Percentiles rank a stretch among this genome's conserved stretches.
Evolutionary conservation across 1,140 invertebrate species (phyloP).

Genomic region (Scaptomyza pallida): DNA sequence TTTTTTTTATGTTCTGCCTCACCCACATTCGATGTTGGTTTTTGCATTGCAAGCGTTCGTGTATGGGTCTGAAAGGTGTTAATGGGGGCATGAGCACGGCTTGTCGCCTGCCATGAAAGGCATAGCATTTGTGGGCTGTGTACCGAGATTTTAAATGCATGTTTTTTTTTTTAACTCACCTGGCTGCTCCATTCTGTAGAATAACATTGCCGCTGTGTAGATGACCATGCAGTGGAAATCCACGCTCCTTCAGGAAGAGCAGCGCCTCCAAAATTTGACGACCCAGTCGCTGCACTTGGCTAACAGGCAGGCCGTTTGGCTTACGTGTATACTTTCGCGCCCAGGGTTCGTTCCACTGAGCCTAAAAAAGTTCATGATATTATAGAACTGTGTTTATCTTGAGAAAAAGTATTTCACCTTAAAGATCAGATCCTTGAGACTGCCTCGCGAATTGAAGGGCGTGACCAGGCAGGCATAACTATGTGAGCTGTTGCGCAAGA

Average conservation of each 20-base stretch:
- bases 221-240: slow-evolving; percentile 93
- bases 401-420: slow-evolving; percentile 85
- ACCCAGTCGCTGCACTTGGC: slow-evolving; percentile 93
- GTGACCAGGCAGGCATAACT: slow-evolving; percentile 89
- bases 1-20: slow-evolving; percentile 53
- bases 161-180: slow-evolving; percentile 80
- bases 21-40: slow-evolving; percentile 52
- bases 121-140: slow-evolving; percentile 16
- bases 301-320: slow-evolving; percentile 88
- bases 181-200: slow-evolving; percentile 94
- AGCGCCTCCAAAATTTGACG: slow-evolving; percentile 94
- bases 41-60: no score
- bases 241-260: slow-evolving; percentile 93
- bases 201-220: slow-evolving; percentile 96
- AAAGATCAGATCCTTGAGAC: slow-evolving; percentile 95
- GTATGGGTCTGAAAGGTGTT: slow-evolving; percentile 7
- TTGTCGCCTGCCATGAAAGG: slow-evolving; percentile 42
- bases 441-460: slow-evolving; percentile 92
- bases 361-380: slow-evolving; percentile 35
- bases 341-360: slow-evolving; percentile 89
- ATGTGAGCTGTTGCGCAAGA: slow-evolving; percentile 85
- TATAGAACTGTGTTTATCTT: not conserved
- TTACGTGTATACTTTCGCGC: slow-evolving; percentile 88
- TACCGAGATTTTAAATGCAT: slow-evolving; percentile 41
- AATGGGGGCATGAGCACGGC: slow-evolving; percentile 21